Percentiles rank a stretch among this genome's conserved stretches.
Conservation (phyloP, 2,113 vertebrate species). For the Hippolais icterina region DNA sequence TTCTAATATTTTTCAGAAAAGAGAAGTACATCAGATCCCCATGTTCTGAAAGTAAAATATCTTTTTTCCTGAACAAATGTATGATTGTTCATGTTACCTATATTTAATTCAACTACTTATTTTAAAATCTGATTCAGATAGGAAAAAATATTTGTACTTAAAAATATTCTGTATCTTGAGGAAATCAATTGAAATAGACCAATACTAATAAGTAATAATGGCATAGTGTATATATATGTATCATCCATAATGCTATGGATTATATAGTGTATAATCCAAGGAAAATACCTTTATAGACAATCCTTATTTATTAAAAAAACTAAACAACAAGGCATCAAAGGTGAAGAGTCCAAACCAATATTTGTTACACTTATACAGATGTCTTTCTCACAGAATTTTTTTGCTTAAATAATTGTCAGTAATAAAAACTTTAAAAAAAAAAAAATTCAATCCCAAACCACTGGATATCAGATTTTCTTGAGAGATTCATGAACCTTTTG, state of each 20-base stretch:
- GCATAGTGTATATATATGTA: not conserved
- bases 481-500: not conserved
- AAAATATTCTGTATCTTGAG: not conserved
- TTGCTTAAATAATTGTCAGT: not conserved
- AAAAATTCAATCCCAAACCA: not conserved
- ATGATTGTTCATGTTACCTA: not conserved
- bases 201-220: not conserved
- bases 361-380: not conserved
- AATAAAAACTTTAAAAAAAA: not conserved
- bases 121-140: not conserved
- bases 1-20: not conserved
- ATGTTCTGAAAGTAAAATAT: not conserved
- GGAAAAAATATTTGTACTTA: not conserved
- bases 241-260: not conserved
- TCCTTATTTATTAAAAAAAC: not conserved
- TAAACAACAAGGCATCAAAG: not conserved
- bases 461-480: not conserved
- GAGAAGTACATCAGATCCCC: rapidly evolving
- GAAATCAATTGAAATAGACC: not conserved
- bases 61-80: not conserved
- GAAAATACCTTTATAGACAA: not conserved
- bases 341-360: not conserved
- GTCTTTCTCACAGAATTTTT: not conserved
- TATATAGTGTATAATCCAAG: not conserved
- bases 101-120: not conserved